phyloP scores from a whole-genome alignment of 2,888 invertebrate species.

The Andrena praecox region DNA sequence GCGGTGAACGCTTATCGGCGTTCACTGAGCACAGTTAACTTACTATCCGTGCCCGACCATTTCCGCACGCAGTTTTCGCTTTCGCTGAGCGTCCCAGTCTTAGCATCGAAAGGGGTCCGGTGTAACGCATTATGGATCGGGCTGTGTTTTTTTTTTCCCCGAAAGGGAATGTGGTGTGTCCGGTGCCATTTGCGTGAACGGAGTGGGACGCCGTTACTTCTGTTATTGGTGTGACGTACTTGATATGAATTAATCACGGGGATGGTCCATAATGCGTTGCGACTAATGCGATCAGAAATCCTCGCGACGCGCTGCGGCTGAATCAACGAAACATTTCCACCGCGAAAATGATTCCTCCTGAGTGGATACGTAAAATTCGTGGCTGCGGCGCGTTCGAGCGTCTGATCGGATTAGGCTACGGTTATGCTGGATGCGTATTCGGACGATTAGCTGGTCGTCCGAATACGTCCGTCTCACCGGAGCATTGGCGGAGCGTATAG shows the following conservation, averaged over 20 bases:
- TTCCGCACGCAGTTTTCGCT: not conserved
- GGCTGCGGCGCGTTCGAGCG: not conserved
- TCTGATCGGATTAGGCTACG: not conserved
- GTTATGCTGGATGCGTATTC: no score
- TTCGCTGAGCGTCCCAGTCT: not conserved
- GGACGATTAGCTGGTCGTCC: no score
- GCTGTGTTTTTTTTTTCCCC: not conserved
- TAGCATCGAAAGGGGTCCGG: not conserved
- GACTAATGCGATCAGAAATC: conserved; percentile 3
- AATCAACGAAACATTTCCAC: not conserved
- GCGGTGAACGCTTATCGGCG: not conserved
- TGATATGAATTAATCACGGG: not conserved
- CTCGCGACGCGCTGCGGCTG: not conserved
- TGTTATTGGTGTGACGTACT: conserved; percentile 4
- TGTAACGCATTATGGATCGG: conserved; percentile 2
- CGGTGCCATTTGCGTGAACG: no score
- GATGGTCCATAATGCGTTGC: conserved; percentile 21
- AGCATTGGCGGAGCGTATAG: no score
- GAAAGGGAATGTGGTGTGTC: not conserved
- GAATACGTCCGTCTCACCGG: no score
- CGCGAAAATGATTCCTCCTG: not conserved
- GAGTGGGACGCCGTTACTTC: not conserved
- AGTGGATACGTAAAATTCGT: not conserved
- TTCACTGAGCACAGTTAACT: not conserved
- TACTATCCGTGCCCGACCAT: not conserved